Base-by-base conservation (phyloP, 2,797 vertebrate species). In the Platalea minor region DNA sequence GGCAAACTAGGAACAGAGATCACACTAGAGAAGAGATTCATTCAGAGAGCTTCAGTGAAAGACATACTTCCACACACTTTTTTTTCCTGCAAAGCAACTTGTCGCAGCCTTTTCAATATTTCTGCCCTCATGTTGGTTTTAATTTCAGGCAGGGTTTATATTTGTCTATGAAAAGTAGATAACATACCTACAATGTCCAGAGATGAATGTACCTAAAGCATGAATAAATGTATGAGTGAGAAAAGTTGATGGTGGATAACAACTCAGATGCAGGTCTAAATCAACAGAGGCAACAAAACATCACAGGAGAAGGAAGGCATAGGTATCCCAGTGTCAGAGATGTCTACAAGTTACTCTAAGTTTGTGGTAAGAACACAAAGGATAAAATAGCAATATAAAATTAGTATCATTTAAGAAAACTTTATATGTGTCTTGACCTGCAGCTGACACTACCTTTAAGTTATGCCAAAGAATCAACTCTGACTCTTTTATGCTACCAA, bases 301-400 rank as follows among this genome's bases (percentile, higher is more conserved):
- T 10, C 21, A 24, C 31, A 54, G 37, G 6, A 73, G n/a, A 64
- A 64, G 45, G 13, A 61, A 88, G 29, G 8, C 11, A 20, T 9
- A 86, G 24, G n/a, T 74, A 91, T 25, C 21, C 10, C n/a, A 46
- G 16, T 9, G 33, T 25, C 31, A 60, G 43, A 74, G 33, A 63
- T 17, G n/a, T n/a, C 69, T 76, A 39, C 41, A 79, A 76, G 39
- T 23, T 64, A 39, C 64, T 70, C 37, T 51, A 45, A 57, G 33
- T 63, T 91, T 95, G 73, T 48, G 67, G 69, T 69, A 29, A 85
- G 28, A 41, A 31, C 46, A 65, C 46, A 84, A 93, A 83, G 69
- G 26, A 88, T 69, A 95, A 95, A 96, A 93, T 81, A 93, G 69
- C 35, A 95, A 81, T 24, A 6, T 76, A 78, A 88, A 91, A 86